Base-by-base conservation (phyloP, 2,797 vertebrate species). In the Serranus cabrilla region DNA sequence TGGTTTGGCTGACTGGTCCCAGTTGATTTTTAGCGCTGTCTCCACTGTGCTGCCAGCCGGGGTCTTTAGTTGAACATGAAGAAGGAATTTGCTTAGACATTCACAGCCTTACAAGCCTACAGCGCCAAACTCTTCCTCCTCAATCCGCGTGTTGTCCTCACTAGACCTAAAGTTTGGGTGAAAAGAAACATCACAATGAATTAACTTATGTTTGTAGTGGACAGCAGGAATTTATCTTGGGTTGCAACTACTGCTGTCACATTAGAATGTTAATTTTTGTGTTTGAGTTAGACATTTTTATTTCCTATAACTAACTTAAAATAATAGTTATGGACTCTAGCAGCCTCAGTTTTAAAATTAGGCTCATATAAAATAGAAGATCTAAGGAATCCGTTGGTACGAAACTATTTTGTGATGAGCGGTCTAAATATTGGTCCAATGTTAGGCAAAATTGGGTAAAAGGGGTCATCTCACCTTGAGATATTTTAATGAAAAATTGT, bases 1-100 rank as follows among this genome's bases (percentile, higher is more conserved):
- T 85, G 85, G 81, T 90, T 85, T 84, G 86, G 88, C 82, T 87
- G 83, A 89, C 89, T 89, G 90, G 86, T 90, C 91, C 87, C 92
- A 85, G 82, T 87, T 89, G 86, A 87, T 81, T 78, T 77, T 76
- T 34, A 70, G 76, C 25, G 13, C 45, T 39, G 76, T 81, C 76
- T 86, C 82, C 77, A 62, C 79, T 70, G 79, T 66, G 78, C 86
- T 91, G 88, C 83, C 86, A 83, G 76, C 65, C 74, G 27, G 74
- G 76, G 74, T 83, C 78, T 82, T 70, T 59, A 80, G 73, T 55
- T 66, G 54, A 80, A 80, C 58, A 34, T 21, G 56, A 80, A 66
- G 67, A 80, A 78, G 62, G 72, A 82, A 87, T 84, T 81, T 74
- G 52, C 80, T 85, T 27, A 62, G 85, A 91, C 85, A 81, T 58